Evolutionary conservation across 2,888 invertebrate species (phyloP).

Genomic region (Sarcophaga subvicina): DNA sequence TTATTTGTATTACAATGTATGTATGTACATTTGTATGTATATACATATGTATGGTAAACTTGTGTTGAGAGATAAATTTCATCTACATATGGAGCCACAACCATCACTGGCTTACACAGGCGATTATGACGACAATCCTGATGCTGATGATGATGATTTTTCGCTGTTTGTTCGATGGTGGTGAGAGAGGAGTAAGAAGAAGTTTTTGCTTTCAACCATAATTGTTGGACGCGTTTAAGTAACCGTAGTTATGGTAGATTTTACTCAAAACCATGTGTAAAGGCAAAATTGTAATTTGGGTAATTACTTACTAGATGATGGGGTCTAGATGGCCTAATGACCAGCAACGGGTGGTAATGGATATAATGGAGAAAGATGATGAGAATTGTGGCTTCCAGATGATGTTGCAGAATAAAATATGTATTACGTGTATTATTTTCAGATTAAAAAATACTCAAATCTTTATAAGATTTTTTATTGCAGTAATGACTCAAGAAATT

Average conservation of each 20-base stretch:
- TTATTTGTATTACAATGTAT: neutral
- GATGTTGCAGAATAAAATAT: neutral
- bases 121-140: neutral
- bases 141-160: neutral
- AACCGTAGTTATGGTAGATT: slow-evolving; percentile 25
- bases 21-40: no score
- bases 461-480: no score
- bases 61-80: neutral
- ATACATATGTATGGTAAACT: no score
- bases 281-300: slow-evolving; percentile 19
- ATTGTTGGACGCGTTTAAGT: slow-evolving; percentile 26
- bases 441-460: no score
- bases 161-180: neutral
- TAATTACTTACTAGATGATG: slow-evolving; percentile 4
- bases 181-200: neutral
- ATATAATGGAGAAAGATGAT: neutral
- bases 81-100: neutral
- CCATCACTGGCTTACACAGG: neutral
- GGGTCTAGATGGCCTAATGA: neutral
- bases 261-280: slow-evolving; percentile 12
- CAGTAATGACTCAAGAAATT: no score
- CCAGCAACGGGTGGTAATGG: neutral
- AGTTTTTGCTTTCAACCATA: slow-evolving; percentile 4
- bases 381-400: neutral
- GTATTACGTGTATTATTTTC: neutral